Evolutionary conservation across 2,113 vertebrate genomes (phyloP), one percentile per base, ranked within the genome.

Genomic region (Pandion haliaetus): DNA sequence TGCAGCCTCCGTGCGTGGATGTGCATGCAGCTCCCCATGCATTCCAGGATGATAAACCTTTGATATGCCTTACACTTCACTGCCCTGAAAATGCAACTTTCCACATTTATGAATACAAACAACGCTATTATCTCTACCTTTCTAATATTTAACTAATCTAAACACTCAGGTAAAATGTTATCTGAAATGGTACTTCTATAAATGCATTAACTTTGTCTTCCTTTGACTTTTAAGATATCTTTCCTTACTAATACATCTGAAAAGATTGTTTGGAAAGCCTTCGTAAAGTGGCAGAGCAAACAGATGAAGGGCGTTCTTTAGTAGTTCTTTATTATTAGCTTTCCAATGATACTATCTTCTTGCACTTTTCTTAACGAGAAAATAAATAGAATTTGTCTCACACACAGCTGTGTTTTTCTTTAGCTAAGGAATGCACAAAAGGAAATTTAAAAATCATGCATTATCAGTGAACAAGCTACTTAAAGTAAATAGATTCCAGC

Each of bases 131-230:
- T 98, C 98, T 98, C 97, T 97, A 92, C 91, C 98, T 97, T 98
- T 98, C 98, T 99, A 99, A 99, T 99, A 98, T 99, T 99, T 99
- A 99, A 99, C 99, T 98, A 98, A 98, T 98, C 97, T 98, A 98
- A 97, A 98, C 97, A 98, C 97, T 98, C 97, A 97, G 97, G 96
- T 92, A 98, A 98, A 98, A 98, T 93, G 98, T 99, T 99, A 99
- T 99, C 99, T 99, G 98, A 98, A 98, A 98, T 97, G 97, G 98
- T 97, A 97, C 96, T 98, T 97, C 98, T 98, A 97, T 98, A 98
- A 98, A 97, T 96, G 98, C 98, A 98, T 98, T 99, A 98, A 96
- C 97, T 98, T 98, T 97, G 97, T 98, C 98, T 98, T 98, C 98
- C 98, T 98, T 98, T 97, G 98, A 98, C 98, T 85, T 98, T 97